phyloP scores from a whole-genome alignment of 1,140 invertebrate genomes.

The Samia ricini region DNA sequence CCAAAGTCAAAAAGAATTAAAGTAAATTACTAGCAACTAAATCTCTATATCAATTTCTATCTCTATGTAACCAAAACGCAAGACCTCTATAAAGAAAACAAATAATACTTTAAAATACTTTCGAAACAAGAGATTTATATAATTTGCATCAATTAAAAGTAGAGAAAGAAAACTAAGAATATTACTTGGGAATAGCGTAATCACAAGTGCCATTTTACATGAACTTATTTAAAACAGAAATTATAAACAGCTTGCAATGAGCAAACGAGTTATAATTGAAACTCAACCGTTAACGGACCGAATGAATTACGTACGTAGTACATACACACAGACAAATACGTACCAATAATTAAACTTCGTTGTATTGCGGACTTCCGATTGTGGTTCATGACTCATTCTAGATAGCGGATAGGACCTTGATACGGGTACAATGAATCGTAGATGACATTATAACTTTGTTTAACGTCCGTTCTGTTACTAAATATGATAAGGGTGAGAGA shows the following conservation, averaged over 20 bases:
- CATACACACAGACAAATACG: neutral
- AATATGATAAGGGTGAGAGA: neutral
- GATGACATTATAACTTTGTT: neutral
- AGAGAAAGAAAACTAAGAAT: neutral
- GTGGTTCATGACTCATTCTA: slow-evolving; percentile 8
- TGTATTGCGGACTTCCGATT: slow-evolving; percentile 6
- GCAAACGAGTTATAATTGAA: slow-evolving; percentile 20
- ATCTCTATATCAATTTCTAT: too few relatives aligned
- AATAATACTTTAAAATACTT: too few relatives aligned
- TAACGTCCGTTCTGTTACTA: neutral
- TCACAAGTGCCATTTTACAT: neutral
- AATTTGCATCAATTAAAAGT: too few relatives aligned
- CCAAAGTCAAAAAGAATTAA: too few relatives aligned
- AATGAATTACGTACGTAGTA: slow-evolving; percentile 1
- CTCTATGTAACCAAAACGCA: too few relatives aligned
- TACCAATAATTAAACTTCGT: neutral
- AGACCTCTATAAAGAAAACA: too few relatives aligned
- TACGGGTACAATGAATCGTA: neutral
- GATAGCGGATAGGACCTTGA: neutral
- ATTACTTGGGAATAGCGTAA: neutral
- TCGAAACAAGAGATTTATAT: too few relatives aligned
- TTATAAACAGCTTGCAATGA: neutral
- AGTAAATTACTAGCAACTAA: too few relatives aligned
- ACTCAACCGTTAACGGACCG: slow-evolving; percentile 25
- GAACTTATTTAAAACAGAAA: neutral